Conservation (phyloP, 2,888 invertebrate genomes). For the Automeris io region DNA sequence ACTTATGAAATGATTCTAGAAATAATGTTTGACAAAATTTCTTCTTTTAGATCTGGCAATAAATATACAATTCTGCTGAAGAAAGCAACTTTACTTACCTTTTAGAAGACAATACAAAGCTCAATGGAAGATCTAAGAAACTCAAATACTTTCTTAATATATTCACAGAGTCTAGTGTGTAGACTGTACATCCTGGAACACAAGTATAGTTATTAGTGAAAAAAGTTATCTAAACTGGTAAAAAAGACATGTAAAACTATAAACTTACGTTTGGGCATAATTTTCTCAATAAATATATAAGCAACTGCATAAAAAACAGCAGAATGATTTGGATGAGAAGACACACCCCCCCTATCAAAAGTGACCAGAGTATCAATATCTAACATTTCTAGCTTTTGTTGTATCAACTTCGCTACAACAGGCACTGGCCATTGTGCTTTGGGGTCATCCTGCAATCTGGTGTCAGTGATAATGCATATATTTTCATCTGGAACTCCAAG, state of each 20-base stretch:
- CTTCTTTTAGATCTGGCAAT: too few species aligned
- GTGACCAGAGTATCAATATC: slow-evolving; percentile 92
- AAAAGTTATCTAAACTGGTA: not conserved
- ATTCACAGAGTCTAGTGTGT: slow-evolving; percentile 90
- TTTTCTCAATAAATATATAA: slow-evolving; percentile 84
- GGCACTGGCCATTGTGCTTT: slow-evolving; percentile 83
- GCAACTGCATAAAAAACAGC: slow-evolving; percentile 90
- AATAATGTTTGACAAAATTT: too few species aligned
- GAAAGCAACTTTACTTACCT: slow-evolving; percentile 79
- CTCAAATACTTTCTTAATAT: slow-evolving; percentile 90
- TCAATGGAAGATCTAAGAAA: slow-evolving; percentile 89
- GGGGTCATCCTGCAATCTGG: slow-evolving; percentile 86
- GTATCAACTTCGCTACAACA: slow-evolving; percentile 59
- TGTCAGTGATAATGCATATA: slow-evolving; percentile 83
- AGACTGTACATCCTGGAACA: slow-evolving; percentile 86
- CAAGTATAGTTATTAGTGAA: not conserved
- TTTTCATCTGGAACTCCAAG: slow-evolving; percentile 88
- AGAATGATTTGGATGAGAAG: slow-evolving; percentile 94
- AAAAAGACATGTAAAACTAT: not conserved
- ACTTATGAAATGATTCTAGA: too few species aligned
- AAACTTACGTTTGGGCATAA: slow-evolving; percentile 83
- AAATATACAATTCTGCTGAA: too few species aligned
- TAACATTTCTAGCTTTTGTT: slow-evolving; percentile 81
- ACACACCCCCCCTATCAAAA: slow-evolving; percentile 96
- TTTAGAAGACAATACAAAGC: slow-evolving; percentile 85